These are phyloP conservation scores for cat (Felis catus) DNA, from an alignment of 2,113 vertebrate species.

Conservation along the genomic window DNA sequence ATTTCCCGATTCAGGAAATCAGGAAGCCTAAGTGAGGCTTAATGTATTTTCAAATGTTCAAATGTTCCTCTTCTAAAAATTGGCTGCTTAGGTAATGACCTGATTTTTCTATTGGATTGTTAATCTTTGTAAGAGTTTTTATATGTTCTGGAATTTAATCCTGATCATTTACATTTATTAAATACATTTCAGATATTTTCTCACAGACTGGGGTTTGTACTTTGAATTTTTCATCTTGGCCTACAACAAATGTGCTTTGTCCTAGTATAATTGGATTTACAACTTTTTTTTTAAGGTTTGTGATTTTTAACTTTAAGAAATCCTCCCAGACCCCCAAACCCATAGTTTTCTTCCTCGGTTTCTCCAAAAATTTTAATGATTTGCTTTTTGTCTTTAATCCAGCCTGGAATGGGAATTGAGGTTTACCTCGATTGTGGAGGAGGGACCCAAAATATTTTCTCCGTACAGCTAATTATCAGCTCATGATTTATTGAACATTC, in stretches of 20 bases:
- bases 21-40: not conserved
- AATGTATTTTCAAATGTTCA: not conserved
- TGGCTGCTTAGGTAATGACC: not conserved
- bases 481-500: not conserved
- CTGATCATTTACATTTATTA: not conserved
- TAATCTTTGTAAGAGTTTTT: not conserved
- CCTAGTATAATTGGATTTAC: not conserved
- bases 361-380: not conserved
- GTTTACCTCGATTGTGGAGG: not conserved
- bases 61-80: constrained; percentile 3
- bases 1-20: no score
- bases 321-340: not conserved
- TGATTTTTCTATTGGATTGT: not conserved
- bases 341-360: not conserved
- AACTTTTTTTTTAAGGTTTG: not conserved
- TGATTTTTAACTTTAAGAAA: constrained; percentile 45
- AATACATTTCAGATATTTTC: not conserved
- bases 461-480: not conserved
- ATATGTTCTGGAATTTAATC: not conserved
- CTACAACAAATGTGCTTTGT: not conserved
- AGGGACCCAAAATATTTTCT: not conserved
- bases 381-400: not conserved
- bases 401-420: not conserved
- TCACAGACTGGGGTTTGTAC: not conserved
- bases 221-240: not conserved